These are phyloP conservation scores for Discoglossus pictus DNA, from an alignment of 2,797 vertebrate species.

Conservation along the genomic window DNA sequence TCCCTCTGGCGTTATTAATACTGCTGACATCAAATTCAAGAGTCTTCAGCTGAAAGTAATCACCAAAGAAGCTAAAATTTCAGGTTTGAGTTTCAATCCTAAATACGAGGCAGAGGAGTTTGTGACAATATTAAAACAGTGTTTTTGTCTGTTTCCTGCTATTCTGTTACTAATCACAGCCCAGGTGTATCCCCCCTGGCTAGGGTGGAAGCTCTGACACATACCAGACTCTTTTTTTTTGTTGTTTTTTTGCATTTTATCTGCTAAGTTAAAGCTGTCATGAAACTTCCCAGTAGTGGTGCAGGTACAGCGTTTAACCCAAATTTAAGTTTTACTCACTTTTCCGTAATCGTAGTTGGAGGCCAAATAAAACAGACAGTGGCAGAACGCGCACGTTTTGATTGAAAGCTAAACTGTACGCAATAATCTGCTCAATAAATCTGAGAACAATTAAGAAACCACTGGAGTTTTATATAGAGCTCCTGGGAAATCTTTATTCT, in stretches of 20 bases:
- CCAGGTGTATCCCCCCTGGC: conserved; percentile 78
- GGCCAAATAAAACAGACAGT: conserved; percentile 10
- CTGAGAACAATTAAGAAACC: too few relatives aligned
- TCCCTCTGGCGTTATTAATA: conserved; percentile 8
- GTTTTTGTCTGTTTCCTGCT: conserved; percentile 63
- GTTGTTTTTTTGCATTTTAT: conserved; percentile 60
- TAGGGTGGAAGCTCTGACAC: conserved; percentile 63
- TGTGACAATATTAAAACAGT: conserved; percentile 60
- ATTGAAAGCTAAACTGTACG: too few relatives aligned
- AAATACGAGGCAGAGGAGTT: conserved; percentile 48
- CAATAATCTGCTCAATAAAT: too few relatives aligned
- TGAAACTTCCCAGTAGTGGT: conserved; percentile 55
- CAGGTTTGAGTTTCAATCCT: conserved; percentile 54
- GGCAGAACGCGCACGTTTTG: neutral
- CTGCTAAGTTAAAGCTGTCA: conserved; percentile 68
- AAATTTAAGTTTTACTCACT: conserved; percentile 73
- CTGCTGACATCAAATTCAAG: conserved; percentile 42
- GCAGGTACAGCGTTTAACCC: conserved; percentile 68
- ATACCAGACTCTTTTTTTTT: conserved; percentile 65
- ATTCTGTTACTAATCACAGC: conserved; percentile 57
- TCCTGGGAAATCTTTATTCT: too few relatives aligned
- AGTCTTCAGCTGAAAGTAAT: conserved; percentile 54
- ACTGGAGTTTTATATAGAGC: too few relatives aligned
- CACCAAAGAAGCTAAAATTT: conserved; percentile 56
- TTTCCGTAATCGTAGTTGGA: conserved; percentile 64